Evolutionary conservation across 2,113 vertebrate species (phyloP).

Genomic region (Marcusenius ussheri): DNA sequence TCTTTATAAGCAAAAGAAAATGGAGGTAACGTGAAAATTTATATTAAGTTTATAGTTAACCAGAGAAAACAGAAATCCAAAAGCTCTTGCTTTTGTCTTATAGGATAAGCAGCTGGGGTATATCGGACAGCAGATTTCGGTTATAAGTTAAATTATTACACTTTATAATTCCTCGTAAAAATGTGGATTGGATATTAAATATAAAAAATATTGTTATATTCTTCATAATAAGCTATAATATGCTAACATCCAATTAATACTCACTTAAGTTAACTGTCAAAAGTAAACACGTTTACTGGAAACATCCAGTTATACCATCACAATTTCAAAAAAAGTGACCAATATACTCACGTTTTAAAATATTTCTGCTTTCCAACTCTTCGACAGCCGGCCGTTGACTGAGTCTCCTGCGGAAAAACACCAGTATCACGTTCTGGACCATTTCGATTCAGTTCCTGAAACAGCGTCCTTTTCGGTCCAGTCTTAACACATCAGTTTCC

Average conservation of each 20-base stretch:
- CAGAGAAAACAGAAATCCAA: not conserved
- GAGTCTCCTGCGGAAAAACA: constrained; percentile 97
- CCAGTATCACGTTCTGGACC: constrained; percentile 94
- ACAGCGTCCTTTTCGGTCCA: not conserved
- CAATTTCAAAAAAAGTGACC: not conserved
- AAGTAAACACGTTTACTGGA: not conserved
- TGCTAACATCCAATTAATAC: not conserved
- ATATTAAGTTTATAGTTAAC: not conserved
- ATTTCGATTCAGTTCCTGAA: constrained; percentile 45
- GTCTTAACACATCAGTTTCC: not conserved
- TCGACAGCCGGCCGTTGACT: constrained; percentile 95
- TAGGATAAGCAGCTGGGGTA: not conserved
- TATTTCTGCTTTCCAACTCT: constrained; percentile 94
- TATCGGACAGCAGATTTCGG: not conserved
- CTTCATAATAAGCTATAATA: not conserved
- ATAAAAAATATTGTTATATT: not conserved
- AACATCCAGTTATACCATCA: not conserved
- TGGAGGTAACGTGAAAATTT: not conserved
- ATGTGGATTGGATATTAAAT: not conserved
- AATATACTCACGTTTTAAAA: constrained; percentile 86
- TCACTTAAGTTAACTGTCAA: not conserved
- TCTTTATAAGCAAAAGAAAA: not conserved
- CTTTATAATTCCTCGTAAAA: not conserved
- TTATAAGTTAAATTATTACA: not conserved
- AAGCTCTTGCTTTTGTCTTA: not conserved